A percentile compares a stretch with the other conserved stretches of the same genome.
phyloP scores from a whole-genome alignment of 2,888 invertebrate genomes.

The Agrilus mali region DNA sequence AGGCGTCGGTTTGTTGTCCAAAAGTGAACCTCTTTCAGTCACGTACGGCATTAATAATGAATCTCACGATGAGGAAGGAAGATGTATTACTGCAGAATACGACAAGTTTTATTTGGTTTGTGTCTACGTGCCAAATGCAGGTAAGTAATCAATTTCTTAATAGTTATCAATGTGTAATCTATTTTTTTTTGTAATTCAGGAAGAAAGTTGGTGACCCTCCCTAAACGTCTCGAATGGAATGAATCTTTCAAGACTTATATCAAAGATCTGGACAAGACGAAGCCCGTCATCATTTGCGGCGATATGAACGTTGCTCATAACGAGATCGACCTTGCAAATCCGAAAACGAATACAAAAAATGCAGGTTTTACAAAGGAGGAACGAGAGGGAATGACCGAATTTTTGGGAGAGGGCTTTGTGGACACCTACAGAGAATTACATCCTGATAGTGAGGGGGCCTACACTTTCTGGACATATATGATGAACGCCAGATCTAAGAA shows the following conservation, averaged over 20 bases:
- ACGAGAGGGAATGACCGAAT: conserved; percentile 76
- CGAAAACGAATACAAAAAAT: conserved; percentile 81
- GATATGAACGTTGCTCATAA: conserved; percentile 96
- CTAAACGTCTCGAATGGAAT: conserved; percentile 86
- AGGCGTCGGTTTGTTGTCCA: conserved; percentile 81
- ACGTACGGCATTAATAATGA: conserved; percentile 67
- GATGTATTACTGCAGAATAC: conserved; percentile 84
- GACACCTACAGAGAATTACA: conserved; percentile 81
- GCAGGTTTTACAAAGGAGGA: conserved; percentile 96
- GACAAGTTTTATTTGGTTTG: conserved; percentile 81
- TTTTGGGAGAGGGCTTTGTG: conserved; percentile 69
- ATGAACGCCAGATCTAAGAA: conserved; percentile 75
- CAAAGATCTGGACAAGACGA: conserved; percentile 67
- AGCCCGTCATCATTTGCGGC: conserved; percentile 90
- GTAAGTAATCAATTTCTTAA: conserved; percentile 14
- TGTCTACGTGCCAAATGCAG: conserved; percentile 89
- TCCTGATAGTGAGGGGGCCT: conserved; percentile 70
- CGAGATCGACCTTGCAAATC: conserved; percentile 92
- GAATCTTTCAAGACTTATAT: conserved; percentile 66
- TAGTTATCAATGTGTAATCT: too few relatives aligned
- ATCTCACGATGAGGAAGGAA: conserved; percentile 68
- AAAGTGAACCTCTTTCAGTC: conserved; percentile 70
- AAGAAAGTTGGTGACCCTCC: conserved; percentile 70
- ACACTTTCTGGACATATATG: conserved; percentile 96
- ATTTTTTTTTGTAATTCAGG: conserved; percentile 38